Conservation (phyloP, 2,797 vertebrate species). For the Telmatherina bonti region DNA sequence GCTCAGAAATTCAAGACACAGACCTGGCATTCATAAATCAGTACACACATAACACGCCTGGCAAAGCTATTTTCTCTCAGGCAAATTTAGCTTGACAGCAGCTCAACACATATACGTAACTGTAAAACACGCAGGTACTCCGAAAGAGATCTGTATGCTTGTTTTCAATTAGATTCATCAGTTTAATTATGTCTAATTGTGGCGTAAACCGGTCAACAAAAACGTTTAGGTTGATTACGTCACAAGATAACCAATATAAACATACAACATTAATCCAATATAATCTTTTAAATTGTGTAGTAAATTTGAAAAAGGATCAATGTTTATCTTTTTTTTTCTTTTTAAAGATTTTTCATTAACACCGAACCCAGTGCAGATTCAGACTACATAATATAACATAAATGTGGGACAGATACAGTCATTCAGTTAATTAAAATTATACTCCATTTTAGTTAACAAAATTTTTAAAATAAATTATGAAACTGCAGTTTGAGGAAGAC, state of each 20-base stretch:
- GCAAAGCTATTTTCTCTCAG: slow-evolving; percentile 65
- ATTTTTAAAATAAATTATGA: background rate
- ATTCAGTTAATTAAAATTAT: background rate
- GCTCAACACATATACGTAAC: slow-evolving; percentile 22
- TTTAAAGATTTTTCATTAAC: background rate
- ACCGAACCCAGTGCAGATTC: too few relatives aligned
- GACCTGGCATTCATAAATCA: slow-evolving; percentile 68
- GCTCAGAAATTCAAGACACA: slow-evolving; percentile 34
- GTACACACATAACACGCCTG: slow-evolving; percentile 43
- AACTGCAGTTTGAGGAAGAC: background rate
- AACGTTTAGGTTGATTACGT: background rate
- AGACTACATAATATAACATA: too few relatives aligned
- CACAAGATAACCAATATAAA: background rate
- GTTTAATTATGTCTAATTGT: slow-evolving; percentile 20
- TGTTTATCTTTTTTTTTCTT: background rate
- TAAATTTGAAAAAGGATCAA: background rate
- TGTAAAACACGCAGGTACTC: slow-evolving; percentile 33
- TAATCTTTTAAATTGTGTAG: background rate
- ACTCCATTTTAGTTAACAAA: too few relatives aligned
- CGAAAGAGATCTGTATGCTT: slow-evolving; percentile 1
- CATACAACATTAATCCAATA: background rate
- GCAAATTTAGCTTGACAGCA: slow-evolving; percentile 62
- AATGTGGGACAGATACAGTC: too few relatives aligned
- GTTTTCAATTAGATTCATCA: slow-evolving; percentile 10
- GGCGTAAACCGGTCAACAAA: background rate